Conservation (phyloP, 2,113 vertebrate genomes). For the Aptenodytes forsteri region DNA sequence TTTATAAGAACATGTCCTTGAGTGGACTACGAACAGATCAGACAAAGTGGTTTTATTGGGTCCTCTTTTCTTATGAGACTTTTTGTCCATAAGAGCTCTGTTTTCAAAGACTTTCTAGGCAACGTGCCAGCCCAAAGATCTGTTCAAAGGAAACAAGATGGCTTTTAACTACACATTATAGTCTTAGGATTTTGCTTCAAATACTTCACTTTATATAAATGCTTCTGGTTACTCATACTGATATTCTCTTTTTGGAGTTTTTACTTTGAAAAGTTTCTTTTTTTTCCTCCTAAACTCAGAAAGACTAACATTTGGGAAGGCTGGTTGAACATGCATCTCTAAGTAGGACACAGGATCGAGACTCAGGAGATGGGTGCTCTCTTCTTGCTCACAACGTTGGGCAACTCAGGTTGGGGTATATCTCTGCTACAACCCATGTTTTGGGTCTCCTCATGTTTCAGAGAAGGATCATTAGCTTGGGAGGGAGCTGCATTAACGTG, state of each 20-base stretch:
- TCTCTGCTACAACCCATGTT: background rate
- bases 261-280: background rate
- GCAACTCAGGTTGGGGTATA: background rate
- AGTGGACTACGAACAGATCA: conserved; percentile 57
- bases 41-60: conserved; percentile 66
- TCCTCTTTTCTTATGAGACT: conserved; percentile 6
- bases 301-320: background rate
- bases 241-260: background rate
- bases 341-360: background rate
- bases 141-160: conserved; percentile 37
- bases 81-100: background rate
- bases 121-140: background rate
- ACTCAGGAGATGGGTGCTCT: rapidly evolving
- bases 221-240: background rate
- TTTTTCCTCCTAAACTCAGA: background rate
- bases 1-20: conserved; percentile 72
- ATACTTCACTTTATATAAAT: background rate
- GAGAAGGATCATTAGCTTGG: too few relatives aligned
- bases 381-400: background rate
- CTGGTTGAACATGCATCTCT: background rate
- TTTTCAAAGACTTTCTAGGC: conserved; percentile 65
- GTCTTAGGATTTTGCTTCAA: background rate
- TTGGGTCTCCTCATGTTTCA: background rate
- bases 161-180: background rate
- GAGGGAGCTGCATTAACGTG: background rate